Evolutionary conservation across 92 coral and sea anemone species (phyloP).

Genomic region (Actinernus sp.): DNA sequence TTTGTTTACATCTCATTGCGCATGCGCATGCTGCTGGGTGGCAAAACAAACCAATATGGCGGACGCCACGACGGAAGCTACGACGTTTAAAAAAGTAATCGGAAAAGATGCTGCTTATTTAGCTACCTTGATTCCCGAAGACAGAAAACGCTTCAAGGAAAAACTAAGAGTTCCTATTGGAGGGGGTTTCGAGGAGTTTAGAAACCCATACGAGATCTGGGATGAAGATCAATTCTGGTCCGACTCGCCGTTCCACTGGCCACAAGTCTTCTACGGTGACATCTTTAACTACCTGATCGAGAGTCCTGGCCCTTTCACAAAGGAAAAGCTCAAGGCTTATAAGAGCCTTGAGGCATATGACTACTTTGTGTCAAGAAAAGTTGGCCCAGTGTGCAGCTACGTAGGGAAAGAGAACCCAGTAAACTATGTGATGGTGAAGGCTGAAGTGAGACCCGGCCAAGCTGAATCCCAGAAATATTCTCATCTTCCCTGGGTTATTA

Average conservation of each 20-base stretch:
- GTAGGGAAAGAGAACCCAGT: conserved; percentile 3
- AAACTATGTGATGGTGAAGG: conserved; percentile 9
- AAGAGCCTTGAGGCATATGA: conserved; percentile 44
- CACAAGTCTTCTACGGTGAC: conserved; percentile 39
- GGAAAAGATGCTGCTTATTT: background rate
- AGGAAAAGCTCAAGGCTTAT: conserved; percentile 35
- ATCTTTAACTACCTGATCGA: conserved; percentile 35
- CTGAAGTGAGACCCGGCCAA: conserved; percentile 66
- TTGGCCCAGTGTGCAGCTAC: conserved; percentile 17
- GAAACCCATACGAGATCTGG: background rate
- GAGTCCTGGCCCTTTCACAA: conserved; percentile 44
- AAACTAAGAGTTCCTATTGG: background rate
- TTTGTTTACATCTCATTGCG: background rate
- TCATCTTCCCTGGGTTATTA: conserved; percentile 30
- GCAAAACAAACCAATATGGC: background rate
- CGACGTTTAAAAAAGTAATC: background rate
- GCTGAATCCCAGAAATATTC: conserved; percentile 38
- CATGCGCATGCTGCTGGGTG: background rate
- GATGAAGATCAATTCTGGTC: conserved; percentile 7
- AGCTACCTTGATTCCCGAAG: background rate
- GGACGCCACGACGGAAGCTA: background rate
- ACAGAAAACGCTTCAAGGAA: background rate
- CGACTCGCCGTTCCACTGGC: conserved; percentile 43
- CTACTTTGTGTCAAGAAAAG: conserved; percentile 51
- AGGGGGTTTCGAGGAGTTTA: background rate